Conservation (phyloP, 2,888 invertebrate species). For the Craniophora ligustri region DNA sequence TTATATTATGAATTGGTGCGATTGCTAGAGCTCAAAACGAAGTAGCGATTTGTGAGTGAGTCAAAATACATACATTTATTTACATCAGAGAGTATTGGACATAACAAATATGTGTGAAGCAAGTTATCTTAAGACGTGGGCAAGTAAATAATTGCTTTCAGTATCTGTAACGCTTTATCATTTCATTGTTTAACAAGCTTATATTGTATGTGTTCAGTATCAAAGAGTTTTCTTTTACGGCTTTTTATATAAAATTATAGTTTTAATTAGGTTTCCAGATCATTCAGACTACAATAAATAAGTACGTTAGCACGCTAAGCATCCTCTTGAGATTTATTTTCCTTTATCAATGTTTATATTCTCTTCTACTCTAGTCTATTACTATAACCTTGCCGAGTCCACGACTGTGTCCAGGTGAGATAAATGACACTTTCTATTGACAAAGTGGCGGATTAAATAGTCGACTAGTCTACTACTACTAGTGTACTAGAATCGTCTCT, state of each 20-base stretch:
- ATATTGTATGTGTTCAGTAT: slow-evolving; percentile 32
- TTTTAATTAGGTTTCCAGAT: slow-evolving; percentile 28
- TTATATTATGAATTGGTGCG: neutral
- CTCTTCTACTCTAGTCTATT: too few relatives aligned
- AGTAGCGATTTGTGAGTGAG: slow-evolving; percentile 52
- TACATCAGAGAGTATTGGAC: slow-evolving; percentile 46
- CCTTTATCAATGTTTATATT: too few relatives aligned
- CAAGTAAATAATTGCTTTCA: slow-evolving; percentile 54
- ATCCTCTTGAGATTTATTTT: too few relatives aligned
- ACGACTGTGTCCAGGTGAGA: neutral
- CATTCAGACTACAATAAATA: neutral
- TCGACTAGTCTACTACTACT: too few relatives aligned
- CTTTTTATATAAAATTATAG: slow-evolving; percentile 21
- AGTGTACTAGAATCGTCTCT: slow-evolving; percentile 11
- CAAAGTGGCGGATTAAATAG: too few relatives aligned
- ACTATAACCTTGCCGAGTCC: too few relatives aligned
- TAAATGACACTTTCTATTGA: too few relatives aligned
- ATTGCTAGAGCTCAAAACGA: slow-evolving; percentile 10
- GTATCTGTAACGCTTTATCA: slow-evolving; percentile 52
- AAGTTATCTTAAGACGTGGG: slow-evolving; percentile 52
- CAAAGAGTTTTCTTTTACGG: slow-evolving; percentile 47
- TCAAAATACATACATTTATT: slow-evolving; percentile 52
- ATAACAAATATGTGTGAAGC: slow-evolving; percentile 50
- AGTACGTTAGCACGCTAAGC: neutral
- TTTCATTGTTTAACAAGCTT: slow-evolving; percentile 50